Evolutionary conservation across 1,140 invertebrate genomes (phyloP).

Genomic region (Hylaeus anthracinus): DNA sequence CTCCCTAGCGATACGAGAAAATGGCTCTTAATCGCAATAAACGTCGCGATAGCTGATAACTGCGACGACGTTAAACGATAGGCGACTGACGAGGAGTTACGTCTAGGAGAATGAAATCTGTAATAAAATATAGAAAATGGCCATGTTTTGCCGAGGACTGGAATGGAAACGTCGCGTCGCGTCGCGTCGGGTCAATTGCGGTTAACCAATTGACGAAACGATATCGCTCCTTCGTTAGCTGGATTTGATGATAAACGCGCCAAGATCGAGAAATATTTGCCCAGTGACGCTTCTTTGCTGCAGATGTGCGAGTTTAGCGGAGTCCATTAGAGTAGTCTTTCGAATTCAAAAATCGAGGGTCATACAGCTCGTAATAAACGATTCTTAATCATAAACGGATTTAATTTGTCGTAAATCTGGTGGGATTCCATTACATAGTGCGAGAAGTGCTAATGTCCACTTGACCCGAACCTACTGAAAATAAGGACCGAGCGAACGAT

Average conservation of each 20-base stretch:
- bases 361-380: too few relatives aligned
- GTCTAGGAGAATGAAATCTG: background rate
- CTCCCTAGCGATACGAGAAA: background rate
- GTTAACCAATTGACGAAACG: too few relatives aligned
- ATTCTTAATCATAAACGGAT: background rate
- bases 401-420: constrained; percentile 18
- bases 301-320: background rate
- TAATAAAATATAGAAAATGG: background rate
- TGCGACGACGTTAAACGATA: background rate
- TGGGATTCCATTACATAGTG: background rate
- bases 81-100: background rate
- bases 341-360: background rate
- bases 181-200: too few relatives aligned
- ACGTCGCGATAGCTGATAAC: constrained; percentile 21
- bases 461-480: too few relatives aligned
- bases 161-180: too few relatives aligned
- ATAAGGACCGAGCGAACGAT: too few relatives aligned
- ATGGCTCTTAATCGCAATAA: constrained; percentile 24
- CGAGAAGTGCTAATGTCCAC: background rate
- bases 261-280: background rate
- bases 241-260: background rate
- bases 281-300: background rate
- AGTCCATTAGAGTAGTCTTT: background rate
- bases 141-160: too few relatives aligned
- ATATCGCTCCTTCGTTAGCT: too few relatives aligned